Evolutionary conservation across 2,113 vertebrate genomes (phyloP).

Genomic region (Chionis minor): DNA sequence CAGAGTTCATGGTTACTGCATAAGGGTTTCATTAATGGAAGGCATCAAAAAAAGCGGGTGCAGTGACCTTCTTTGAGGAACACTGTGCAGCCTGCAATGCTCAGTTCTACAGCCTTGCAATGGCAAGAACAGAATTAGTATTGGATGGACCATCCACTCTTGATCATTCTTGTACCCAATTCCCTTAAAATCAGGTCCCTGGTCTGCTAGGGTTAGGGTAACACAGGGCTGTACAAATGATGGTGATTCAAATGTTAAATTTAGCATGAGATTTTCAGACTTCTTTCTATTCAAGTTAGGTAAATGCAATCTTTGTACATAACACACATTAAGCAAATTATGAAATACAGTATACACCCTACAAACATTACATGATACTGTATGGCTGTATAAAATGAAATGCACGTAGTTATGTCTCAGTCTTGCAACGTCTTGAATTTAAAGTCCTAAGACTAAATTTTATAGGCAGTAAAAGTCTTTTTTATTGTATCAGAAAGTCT

Average conservation of each 20-base stretch:
- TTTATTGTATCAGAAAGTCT: background rate
- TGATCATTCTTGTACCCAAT: background rate
- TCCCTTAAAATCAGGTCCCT: background rate
- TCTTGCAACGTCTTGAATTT: background rate
- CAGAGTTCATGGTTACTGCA: background rate
- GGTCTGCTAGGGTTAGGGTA: background rate
- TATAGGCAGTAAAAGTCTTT: background rate
- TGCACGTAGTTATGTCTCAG: background rate
- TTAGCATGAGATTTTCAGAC: background rate
- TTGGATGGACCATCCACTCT: fast-evolving
- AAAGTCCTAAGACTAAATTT: background rate
- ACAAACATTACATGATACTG: background rate
- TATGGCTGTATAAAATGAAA: background rate
- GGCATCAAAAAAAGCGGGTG: background rate
- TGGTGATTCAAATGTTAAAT: background rate
- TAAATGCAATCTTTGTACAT: background rate
- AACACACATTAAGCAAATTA: background rate
- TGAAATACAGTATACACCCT: background rate
- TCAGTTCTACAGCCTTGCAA: background rate
- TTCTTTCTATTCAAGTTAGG: background rate
- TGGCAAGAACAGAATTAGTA: background rate
- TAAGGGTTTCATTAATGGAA: background rate
- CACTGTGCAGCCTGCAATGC: background rate
- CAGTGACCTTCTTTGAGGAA: background rate
- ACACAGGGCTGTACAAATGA: background rate